Base-by-base conservation (phyloP, 92 coral and sea anemone genomes). In the Isaurus tuberculatus region DNA sequence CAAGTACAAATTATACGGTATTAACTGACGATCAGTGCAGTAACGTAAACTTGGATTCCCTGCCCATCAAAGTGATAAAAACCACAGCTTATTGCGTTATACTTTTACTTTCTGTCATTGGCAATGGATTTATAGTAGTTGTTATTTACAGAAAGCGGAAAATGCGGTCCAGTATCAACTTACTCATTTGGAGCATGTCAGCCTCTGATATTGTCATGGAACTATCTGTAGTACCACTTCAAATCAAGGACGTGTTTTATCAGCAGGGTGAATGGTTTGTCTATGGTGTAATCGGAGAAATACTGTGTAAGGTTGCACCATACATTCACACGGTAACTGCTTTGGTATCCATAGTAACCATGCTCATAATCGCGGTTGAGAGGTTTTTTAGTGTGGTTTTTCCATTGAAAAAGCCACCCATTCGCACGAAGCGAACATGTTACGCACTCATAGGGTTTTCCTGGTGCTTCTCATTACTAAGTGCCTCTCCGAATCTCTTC, bases 161-260 rank as follows among this genome's bases (percentile, higher is more conserved):
- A 13, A 17, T 88, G 80, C 73, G 91, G 31, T 78, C 73, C 27
- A 84, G 77, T 15, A 88, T 86, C 5, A 88, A 88, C 84, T 70
- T 88, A 9, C 70, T 88, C 34, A 88, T 88, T 29, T 86, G 85
- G 44, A 88, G 84, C 73, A 88, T 88, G 91, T 86, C 91, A 32
- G 80, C 67, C 43, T 88, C 91, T 0, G 91, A 88, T 28, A 83
- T 88, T 7, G 34, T 77, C 15, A 75, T 69, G 57, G 85, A 70
- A 29, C 27, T 84, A 5, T 61, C 70, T 0, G 43, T 63, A 14
- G 78, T 88, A 10, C 91, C 91, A 2, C 69, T 57, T 17, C 43
- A 51, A 16, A 66, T 88, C 23, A 68, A 32, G 32, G 85, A 88
- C 20, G 87, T 83, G 0, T 84, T 68, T 40, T 13, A 73, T 2